Percentiles rank a stretch among this genome's conserved stretches.
Evolutionary conservation across 2,888 invertebrate genomes (phyloP).

Genomic region (Junonia oenone): DNA sequence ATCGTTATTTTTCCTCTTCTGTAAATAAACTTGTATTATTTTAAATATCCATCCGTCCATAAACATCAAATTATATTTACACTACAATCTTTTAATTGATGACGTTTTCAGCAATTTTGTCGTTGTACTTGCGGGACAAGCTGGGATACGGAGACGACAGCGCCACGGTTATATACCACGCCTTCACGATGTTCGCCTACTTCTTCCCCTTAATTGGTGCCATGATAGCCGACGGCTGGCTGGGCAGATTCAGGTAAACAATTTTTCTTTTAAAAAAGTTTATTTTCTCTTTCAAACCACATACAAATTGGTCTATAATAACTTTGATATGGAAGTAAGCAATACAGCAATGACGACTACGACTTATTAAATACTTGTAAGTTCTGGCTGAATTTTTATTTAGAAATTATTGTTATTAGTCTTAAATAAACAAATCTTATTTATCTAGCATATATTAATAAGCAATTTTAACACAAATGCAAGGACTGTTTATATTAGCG

Average conservation of each 20-base stretch:
- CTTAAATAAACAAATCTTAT: not conserved
- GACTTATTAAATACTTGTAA: too few species aligned
- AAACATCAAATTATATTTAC: too few species aligned
- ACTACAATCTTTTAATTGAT: not conserved
- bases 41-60: too few species aligned
- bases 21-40: too few species aligned
- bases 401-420: not conserved
- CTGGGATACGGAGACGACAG: conserved; percentile 85
- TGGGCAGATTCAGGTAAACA: conserved; percentile 89
- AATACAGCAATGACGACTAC: too few species aligned
- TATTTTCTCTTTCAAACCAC: too few species aligned
- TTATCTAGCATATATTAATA: not conserved
- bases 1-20: too few species aligned
- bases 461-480: not conserved
- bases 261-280: not conserved
- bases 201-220: conserved; percentile 94
- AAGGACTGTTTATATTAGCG: not conserved
- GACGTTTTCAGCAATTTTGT: conserved; percentile 88
- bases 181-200: conserved; percentile 93
- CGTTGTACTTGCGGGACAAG: conserved; percentile 90
- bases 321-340: too few species aligned
- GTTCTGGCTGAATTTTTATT: too few species aligned
- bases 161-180: conserved; percentile 93
- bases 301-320: too few species aligned
- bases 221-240: conserved; percentile 93